Conservation (phyloP, 2,797 vertebrate genomes). For the Hoplostethus atlanticus region DNA sequence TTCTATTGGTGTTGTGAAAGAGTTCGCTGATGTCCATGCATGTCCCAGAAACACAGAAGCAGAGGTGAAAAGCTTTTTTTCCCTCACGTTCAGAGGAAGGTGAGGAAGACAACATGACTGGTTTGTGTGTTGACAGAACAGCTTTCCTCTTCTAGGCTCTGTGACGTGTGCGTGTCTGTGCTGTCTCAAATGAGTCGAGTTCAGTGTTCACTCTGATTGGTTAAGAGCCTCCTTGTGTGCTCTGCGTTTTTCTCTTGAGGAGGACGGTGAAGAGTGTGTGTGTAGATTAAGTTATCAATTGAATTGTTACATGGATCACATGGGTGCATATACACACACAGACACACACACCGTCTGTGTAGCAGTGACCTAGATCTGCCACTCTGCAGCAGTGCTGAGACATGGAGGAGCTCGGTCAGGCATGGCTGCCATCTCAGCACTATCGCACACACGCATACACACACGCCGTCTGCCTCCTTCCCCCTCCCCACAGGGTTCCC, state of each 20-base stretch:
- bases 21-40: background rate
- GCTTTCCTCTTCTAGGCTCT: background rate
- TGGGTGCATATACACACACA: slow-evolving; percentile 33
- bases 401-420: slow-evolving; percentile 18
- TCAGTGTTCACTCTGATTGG: background rate
- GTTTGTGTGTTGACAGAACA: slow-evolving; percentile 1
- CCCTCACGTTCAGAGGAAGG: background rate
- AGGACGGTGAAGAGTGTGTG: no score
- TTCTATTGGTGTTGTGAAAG: background rate
- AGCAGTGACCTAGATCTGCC: slow-evolving; percentile 53
- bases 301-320: background rate
- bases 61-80: background rate
- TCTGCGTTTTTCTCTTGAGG: no score
- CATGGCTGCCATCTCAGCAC: background rate
- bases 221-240: no score
- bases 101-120: background rate
- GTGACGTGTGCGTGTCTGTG: slow-evolving; percentile 4
- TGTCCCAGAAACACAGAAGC: background rate
- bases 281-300: no score
- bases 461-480: background rate
- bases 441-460: slow-evolving; percentile 4
- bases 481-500: no score
- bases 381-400: slow-evolving; percentile 21
- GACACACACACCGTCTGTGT: slow-evolving; percentile 23
- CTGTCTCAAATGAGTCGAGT: background rate